Conservation (phyloP, 2,113 vertebrate species). For the Prunella himalayana region DNA sequence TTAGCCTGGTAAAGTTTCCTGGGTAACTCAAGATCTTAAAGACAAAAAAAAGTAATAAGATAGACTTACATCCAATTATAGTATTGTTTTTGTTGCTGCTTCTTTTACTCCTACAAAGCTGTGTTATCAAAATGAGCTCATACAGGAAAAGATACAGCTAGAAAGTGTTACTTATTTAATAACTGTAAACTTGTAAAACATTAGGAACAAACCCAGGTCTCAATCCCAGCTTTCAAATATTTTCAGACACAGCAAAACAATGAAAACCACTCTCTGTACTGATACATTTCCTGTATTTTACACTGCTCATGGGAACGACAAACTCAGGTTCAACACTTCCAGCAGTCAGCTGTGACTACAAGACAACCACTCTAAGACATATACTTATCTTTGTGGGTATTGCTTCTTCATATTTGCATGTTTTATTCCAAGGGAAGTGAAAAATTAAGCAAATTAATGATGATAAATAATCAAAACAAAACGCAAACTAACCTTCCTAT, state of each 20-base stretch:
- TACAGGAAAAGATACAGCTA: neutral
- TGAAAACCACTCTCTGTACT: neutral
- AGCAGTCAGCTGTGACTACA: neutral
- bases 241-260: neutral
- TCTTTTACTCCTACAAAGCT: neutral
- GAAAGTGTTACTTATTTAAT: neutral
- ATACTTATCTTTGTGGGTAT: neutral
- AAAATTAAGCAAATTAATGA: neutral
- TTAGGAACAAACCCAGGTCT: neutral
- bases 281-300: neutral
- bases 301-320: rapidly evolving
- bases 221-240: neutral
- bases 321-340: neutral
- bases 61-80: neutral
- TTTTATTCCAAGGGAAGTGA: neutral
- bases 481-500: neutral
- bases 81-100: neutral
- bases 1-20: slow-evolving; percentile 1
- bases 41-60: neutral
- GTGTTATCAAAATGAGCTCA: neutral
- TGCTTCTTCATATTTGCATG: neutral
- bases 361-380: neutral
- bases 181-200: neutral
- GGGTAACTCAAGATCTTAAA: neutral
- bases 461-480: neutral